Evolutionary conservation across 1,140 invertebrate species (phyloP).

Genomic region (Sinonovacula constricta): DNA sequence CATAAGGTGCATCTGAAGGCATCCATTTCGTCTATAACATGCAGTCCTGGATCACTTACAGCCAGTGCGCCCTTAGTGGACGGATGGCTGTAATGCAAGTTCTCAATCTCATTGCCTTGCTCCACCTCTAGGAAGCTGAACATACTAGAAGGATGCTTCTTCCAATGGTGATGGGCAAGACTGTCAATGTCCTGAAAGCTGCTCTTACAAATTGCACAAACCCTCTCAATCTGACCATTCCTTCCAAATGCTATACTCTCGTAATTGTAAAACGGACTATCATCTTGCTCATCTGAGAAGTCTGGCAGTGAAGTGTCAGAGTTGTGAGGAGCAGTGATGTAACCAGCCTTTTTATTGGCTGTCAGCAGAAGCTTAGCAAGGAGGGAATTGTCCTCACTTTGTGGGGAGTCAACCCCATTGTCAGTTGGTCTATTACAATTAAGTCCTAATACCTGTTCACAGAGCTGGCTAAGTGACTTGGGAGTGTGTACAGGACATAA

Average conservation of each 20-base stretch:
- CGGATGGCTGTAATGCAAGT: slow-evolving; percentile 56
- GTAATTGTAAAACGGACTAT: slow-evolving; percentile 54
- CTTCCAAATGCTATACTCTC: slow-evolving; percentile 63
- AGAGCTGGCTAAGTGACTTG: slow-evolving; percentile 2
- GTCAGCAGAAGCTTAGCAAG: no score
- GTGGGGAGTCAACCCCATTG: no score
- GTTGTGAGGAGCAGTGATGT: no score
- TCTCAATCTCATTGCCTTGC: slow-evolving; percentile 49
- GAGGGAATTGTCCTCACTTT: no score
- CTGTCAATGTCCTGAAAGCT: slow-evolving; percentile 55
- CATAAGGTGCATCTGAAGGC: slow-evolving; percentile 64
- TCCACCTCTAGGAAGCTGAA: slow-evolving; percentile 62
- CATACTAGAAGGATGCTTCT: slow-evolving; percentile 63
- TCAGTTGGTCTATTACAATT: no score
- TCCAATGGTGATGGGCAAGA: slow-evolving; percentile 61
- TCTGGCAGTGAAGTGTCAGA: no score
- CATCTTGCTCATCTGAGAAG: slow-evolving; percentile 13
- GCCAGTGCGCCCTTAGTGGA: slow-evolving; percentile 58
- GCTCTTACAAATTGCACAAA: slow-evolving; percentile 64
- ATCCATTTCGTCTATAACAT: slow-evolving; percentile 41
- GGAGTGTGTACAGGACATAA: not conserved
- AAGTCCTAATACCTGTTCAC: slow-evolving; percentile 20
- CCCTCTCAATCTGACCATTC: slow-evolving; percentile 49
- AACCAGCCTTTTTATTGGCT: no score
- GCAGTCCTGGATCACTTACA: slow-evolving; percentile 51